These are phyloP conservation scores for Sceloporus tristichus DNA, from an alignment of 2,113 vertebrate species.

Conservation along the genomic window DNA sequence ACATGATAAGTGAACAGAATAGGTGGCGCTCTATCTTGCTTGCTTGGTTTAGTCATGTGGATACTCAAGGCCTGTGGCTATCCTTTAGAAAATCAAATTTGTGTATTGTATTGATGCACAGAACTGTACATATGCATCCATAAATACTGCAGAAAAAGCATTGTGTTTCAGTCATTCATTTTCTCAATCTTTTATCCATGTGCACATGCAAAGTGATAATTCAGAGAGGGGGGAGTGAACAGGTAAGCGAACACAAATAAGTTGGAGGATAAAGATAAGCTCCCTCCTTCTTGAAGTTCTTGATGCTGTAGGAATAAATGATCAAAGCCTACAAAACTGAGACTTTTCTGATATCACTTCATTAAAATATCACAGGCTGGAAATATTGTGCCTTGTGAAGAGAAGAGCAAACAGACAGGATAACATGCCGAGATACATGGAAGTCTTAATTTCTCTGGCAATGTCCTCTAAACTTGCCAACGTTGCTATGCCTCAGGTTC, in stretches of 20 bases:
- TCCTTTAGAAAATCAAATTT: too few relatives aligned
- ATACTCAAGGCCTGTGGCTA: too few relatives aligned
- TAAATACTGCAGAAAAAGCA: neutral
- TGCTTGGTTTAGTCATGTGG: too few relatives aligned
- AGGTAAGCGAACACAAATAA: neutral
- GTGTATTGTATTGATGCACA: neutral
- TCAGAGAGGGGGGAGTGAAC: neutral
- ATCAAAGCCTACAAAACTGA: conserved; percentile 1
- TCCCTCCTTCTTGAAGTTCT: too few relatives aligned
- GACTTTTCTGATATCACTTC: neutral
- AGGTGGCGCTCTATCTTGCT: too few relatives aligned
- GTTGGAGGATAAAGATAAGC: neutral
- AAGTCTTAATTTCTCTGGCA: too few relatives aligned
- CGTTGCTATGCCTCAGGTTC: too few relatives aligned
- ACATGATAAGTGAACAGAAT: too few relatives aligned
- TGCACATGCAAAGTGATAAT: neutral
- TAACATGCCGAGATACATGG: too few relatives aligned
- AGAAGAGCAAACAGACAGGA: too few relatives aligned
- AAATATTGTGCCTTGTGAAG: too few relatives aligned
- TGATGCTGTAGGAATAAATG: neutral
- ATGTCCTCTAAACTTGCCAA: neutral
- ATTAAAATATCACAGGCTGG: neutral
- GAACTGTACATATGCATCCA: neutral
- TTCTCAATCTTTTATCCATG: neutral
- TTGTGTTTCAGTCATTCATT: neutral